Evolutionary conservation across 2,113 vertebrate species (phyloP).

Genomic region (Zosterops hypoxanthus): DNA sequence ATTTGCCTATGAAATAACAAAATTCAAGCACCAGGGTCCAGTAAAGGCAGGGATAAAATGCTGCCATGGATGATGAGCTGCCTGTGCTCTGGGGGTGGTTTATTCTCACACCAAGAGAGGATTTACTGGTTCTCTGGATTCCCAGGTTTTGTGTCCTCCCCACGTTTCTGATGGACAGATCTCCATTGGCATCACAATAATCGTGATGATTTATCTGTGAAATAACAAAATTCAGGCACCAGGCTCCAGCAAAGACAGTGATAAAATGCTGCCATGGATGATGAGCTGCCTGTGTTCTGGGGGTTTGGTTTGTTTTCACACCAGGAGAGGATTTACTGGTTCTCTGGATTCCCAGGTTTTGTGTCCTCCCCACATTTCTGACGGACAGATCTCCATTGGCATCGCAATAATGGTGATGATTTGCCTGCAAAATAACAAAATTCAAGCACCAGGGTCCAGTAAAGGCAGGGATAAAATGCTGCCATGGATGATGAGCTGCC

Average conservation of each 20-base stretch:
- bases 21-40: background rate
- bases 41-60: accelerated
- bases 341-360: background rate
- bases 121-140: background rate
- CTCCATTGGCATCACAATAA: background rate
- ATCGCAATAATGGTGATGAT: background rate
- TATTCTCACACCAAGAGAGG: background rate
- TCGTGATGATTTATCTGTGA: background rate
- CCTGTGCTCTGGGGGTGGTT: background rate
- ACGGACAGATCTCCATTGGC: no score
- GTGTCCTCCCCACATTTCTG: no score
- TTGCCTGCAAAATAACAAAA: background rate
- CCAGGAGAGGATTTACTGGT: background rate
- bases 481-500: background rate
- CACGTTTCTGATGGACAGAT: accelerated
- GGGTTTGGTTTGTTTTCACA: background rate
- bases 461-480: background rate
- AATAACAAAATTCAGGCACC: background rate
- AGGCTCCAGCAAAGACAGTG: accelerated
- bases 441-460: background rate
- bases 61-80: background rate
- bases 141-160: background rate
- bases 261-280: background rate
- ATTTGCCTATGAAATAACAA: background rate
- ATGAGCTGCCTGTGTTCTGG: background rate